Evolutionary conservation across 2,797 vertebrate species (phyloP), one percentile per base, ranked within the genome.

Genomic region (Tiaroga cobitis): DNA sequence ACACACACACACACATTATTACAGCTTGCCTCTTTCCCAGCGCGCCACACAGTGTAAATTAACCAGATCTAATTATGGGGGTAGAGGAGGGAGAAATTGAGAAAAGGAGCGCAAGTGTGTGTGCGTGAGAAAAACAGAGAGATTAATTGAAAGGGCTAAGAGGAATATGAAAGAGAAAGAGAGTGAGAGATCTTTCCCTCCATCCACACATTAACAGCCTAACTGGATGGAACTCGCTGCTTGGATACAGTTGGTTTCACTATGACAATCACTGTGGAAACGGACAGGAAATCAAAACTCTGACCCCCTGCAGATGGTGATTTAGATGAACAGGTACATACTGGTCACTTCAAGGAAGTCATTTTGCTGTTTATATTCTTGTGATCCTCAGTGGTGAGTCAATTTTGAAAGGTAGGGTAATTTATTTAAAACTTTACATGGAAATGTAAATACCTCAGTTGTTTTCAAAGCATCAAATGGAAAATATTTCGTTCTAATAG

Each of bases 41-140:
- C 86, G 82, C 91, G 90, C 21, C 74, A 89, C 65, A 77, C 37
- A 79, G 85, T 83, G 90, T 92, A 93, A 93, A 93, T 92, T 90
- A 90, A 91, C 91, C 91, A 92, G 90, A 91, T 93, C 92, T 94
- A 94, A 94, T 94, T 92, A 92, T 89, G 88, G 89, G 89, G 91
- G 90, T 87, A 91, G 88, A 88, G 83, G 84, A 89, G 80, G 86
- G 87, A 91, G 73, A 82, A 69, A 86, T 77, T 59, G 76, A 81
- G 72, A 84, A 74, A 84, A 70, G 63, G 49, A 67, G 72, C 21
- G 43, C 2, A 15, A 56, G 46, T 80, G 70, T 68, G 86, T 75
- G 73, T 56, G 86, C 43, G n/a, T 80, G 75, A 87, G 67, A 86
- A 56, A 82, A 72, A 70, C 51, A 34, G 54, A 54, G 76, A 29